A percentile compares a stretch with the other conserved stretches of the same genome.
Conservation (phyloP, 1,140 invertebrate species). For the Brachionus manjavacas region DNA sequence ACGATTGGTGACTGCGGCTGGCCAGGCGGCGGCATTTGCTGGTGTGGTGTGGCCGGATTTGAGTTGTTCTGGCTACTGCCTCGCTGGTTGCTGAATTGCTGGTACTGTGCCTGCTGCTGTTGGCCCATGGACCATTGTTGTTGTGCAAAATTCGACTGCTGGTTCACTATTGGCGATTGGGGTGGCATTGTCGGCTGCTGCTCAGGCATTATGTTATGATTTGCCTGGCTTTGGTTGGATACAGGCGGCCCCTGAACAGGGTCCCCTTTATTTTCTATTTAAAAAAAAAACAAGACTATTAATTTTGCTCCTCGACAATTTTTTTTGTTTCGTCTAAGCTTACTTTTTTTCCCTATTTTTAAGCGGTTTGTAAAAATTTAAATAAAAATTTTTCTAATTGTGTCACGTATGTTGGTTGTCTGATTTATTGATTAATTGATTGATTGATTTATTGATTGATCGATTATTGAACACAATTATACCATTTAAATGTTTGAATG, state of each 20-base stretch:
- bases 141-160: not conserved
- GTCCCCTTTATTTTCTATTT: conserved; percentile 29
- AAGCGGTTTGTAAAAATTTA: not conserved
- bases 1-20: not conserved
- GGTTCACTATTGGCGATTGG: not conserved
- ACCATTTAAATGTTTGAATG: not conserved
- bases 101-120: not conserved
- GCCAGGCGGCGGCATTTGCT: conserved; percentile 18
- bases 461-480: not conserved
- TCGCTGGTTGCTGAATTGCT: not conserved
- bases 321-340: not conserved
- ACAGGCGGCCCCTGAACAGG: not conserved
- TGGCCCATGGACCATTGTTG: not conserved
- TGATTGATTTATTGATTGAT: not conserved
- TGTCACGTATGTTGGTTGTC: not conserved
- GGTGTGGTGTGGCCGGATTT: not conserved
- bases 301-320: no score
- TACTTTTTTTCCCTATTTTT: conserved; percentile 40
- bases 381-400: not conserved
- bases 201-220: not conserved
- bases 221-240: not conserved
- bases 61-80: not conserved
- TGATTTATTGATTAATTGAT: no score
- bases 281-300: not conserved
- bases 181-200: not conserved